Conservation (phyloP, 2,113 vertebrate genomes). For the Tretioscincus oriximinensis region DNA sequence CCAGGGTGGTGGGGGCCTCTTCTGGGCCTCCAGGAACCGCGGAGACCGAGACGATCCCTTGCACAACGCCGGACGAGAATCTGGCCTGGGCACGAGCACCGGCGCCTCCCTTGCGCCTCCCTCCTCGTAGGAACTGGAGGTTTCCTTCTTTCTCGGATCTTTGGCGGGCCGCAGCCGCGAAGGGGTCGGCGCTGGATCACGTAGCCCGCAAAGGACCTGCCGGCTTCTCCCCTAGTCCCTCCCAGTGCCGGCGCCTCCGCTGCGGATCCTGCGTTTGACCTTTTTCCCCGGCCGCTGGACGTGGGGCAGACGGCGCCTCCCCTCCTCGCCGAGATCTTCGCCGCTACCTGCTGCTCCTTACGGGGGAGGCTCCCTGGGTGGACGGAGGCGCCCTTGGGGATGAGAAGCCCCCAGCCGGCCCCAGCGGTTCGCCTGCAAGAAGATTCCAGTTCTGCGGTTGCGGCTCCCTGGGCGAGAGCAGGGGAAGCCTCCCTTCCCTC, state of each 20-base stretch:
- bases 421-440: neutral
- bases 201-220: no score
- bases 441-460: rapidly evolving
- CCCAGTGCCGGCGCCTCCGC: neutral
- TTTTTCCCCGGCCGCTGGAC: no score
- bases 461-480: no score
- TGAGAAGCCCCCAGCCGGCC: no score
- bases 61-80: neutral
- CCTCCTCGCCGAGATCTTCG: neutral
- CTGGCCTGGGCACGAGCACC: neutral
- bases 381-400: neutral
- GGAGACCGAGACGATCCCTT: no score
- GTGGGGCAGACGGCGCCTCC: neutral
- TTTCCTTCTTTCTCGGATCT: no score
- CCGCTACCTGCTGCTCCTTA: no score
- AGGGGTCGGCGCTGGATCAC: neutral
- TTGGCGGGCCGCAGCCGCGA: neutral
- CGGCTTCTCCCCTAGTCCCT: neutral
- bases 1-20: neutral
- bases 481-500: neutral
- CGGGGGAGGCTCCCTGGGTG: neutral
- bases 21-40: neutral
- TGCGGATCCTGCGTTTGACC: neutral
- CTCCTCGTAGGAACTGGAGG: no score
- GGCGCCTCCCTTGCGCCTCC: no score